Base-by-base conservation (phyloP, 2,113 vertebrate genomes). In the Noturus placidus region DNA sequence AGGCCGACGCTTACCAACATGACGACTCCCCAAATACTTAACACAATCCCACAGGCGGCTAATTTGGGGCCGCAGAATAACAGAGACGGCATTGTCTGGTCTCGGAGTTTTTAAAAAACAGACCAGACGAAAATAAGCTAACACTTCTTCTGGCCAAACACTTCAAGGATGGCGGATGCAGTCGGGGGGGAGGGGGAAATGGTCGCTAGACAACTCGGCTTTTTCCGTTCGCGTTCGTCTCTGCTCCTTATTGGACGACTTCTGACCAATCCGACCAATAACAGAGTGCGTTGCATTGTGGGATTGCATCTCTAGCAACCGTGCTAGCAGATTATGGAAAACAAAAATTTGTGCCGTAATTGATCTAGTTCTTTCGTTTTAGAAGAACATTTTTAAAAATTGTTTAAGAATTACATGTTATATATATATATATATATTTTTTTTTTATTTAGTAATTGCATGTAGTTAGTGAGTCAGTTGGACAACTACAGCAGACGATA, bases 41-140 rank as follows among this genome's bases (percentile, higher is more conserved):
- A 96, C 56, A 98, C 97, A 79, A 98, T 97, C 74, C 97, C 97
- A 91, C 97, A 98, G 52, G 97, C 97, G 46, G 97, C 97, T 96
- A 97, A 92, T 94, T 98, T 98, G 14, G 97, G 97, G 61, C 97
- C 97, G 87, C 97, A 98, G 91, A 97, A 98, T 87, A 98, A 92
- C 25, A 98, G 94, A 86, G 97, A 97, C 76, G 95, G 96, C 97
- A 98, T 95, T 85, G 61, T 78, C 56, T 9, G 35, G 27, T 15
- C 56, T 9, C 35, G 33, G 19, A 50, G 13, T 27, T 20, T 13
- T 0, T 0, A 54, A 56, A 13, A 59, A 42, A 72, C 19, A n/a
- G 27, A 5, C 2, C 3, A 22, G 5, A n/a, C n/a, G 20, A 15
- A 30, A 42, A 84, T 27, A 84, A 35, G 1, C 1, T 20, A 79